Evolutionary conservation across 2,797 vertebrate genomes (phyloP).

Genomic region (Allenopithecus nigroviridis): DNA sequence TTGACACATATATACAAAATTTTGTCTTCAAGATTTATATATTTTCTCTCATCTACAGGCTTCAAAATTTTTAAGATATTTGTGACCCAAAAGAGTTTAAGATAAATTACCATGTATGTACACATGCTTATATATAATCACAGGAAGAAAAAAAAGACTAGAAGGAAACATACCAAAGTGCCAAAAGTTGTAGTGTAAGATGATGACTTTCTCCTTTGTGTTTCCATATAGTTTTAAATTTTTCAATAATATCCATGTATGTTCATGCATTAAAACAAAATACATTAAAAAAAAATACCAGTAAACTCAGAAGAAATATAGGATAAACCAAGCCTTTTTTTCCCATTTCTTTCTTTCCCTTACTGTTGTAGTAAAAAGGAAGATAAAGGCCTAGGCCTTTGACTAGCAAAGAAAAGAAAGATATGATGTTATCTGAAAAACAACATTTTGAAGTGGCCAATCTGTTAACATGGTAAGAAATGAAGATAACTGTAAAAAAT

Average conservation of each 20-base stretch:
- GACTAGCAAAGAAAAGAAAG: not conserved
- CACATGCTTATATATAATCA: not conserved
- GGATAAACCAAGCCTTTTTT: not conserved
- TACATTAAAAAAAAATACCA: not conserved
- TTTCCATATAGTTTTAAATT: not conserved
- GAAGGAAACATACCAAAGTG: not conserved
- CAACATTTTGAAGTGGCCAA: slow-evolving; percentile 13
- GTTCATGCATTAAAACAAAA: not conserved
- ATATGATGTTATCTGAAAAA: not conserved
- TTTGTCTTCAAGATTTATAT: not conserved
- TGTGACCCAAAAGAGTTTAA: not conserved
- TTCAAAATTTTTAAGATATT: slow-evolving; percentile 12
- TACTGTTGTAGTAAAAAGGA: not conserved
- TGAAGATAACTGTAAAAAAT: not conserved
- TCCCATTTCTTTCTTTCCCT: not conserved
- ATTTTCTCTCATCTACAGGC: not conserved
- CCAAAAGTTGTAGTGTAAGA: not conserved
- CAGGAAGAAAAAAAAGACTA: not conserved
- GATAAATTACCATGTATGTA: not conserved
- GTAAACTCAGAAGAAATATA: not conserved
- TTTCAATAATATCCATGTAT: not conserved
- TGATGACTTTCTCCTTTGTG: not conserved
- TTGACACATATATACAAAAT: not conserved
- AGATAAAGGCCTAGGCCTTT: not conserved
- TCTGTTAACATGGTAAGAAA: not conserved